phyloP scores from a whole-genome alignment of 2,797 vertebrate genomes.

The Tragopan temminckii region DNA sequence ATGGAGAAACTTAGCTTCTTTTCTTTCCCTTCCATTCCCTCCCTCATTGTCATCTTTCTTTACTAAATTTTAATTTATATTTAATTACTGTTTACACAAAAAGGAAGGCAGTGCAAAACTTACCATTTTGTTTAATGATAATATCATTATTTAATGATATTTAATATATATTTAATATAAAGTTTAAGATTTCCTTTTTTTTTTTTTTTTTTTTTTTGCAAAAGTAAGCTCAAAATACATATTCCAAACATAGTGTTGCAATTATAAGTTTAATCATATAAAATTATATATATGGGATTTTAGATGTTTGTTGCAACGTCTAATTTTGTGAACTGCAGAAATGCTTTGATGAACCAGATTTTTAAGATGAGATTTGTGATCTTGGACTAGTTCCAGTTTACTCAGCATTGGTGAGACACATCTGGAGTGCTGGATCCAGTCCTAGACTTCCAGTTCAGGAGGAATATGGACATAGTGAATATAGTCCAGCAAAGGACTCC shows the following conservation, averaged over 20 bases:
- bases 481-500: background rate
- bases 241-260: background rate
- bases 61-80: background rate
- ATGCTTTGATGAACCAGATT: background rate
- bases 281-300: background rate
- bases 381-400: background rate
- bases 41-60: background rate
- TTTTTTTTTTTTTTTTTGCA: background rate
- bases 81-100: background rate
- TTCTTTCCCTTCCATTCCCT: background rate
- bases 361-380: background rate
- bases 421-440: background rate
- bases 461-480: background rate
- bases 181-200: background rate
- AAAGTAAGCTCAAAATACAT: background rate
- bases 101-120: background rate
- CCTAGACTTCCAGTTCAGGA: background rate
- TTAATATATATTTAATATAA: too few relatives aligned
- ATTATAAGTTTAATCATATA: background rate
- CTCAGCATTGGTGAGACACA: background rate
- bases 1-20: background rate
- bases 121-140: background rate
- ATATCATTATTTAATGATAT: fast-evolving
- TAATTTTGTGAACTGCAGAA: background rate
- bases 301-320: background rate